Conservation (phyloP, 2,113 vertebrate genomes). For the Rhegmatorhina hoffmannsi region DNA sequence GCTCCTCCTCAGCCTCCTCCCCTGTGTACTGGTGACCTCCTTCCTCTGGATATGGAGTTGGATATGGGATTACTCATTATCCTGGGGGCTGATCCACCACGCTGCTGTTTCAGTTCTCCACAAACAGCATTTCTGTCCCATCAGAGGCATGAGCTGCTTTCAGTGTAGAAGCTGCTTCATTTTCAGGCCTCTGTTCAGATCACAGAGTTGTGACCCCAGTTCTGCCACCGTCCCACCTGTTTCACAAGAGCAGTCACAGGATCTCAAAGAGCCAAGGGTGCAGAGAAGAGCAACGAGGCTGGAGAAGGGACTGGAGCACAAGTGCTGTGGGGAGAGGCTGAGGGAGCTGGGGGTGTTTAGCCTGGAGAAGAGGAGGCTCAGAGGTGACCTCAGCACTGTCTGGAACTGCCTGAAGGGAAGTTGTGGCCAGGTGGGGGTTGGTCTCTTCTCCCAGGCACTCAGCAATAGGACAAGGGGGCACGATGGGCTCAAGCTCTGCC, state of each 20-base stretch:
- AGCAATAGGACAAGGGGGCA: too few species aligned
- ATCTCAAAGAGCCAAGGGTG: not conserved
- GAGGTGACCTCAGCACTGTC: too few species aligned
- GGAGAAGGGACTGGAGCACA: too few species aligned
- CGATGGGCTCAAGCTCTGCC: too few species aligned
- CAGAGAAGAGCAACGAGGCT: too few species aligned
- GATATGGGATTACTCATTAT: not conserved
- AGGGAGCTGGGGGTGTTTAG: too few species aligned
- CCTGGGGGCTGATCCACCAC: not conserved
- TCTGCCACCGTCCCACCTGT: not conserved
- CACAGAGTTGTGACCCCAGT: not conserved
- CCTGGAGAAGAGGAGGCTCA: too few species aligned
- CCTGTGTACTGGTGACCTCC: not conserved
- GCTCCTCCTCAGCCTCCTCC: not conserved
- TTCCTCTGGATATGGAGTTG: not conserved
- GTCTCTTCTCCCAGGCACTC: too few species aligned
- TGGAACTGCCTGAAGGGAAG: too few species aligned
- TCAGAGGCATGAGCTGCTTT: not conserved
- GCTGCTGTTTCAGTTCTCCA: not conserved
- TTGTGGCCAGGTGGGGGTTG: too few species aligned
- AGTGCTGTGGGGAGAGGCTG: too few species aligned
- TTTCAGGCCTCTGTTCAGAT: not conserved
- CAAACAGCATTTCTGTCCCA: not conserved
- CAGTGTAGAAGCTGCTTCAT: fast-evolving
- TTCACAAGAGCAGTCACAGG: not conserved